A percentile compares a stretch with the other conserved stretches of the same genome.
Conservation (phyloP, 2,797 vertebrate species). For the Cossypha heuglini region DNA sequence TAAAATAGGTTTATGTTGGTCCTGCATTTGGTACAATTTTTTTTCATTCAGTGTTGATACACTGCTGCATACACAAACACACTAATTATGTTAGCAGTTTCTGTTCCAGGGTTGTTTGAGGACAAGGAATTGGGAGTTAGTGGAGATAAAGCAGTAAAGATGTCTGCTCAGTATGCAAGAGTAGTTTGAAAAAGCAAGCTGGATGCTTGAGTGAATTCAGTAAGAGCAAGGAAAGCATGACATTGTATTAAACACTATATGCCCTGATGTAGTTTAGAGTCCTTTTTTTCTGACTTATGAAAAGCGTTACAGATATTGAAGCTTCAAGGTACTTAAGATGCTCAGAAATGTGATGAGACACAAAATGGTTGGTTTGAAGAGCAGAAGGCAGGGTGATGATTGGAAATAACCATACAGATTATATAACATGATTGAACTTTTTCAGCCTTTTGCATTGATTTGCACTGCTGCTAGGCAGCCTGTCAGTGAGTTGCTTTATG, state of each 20-base stretch:
- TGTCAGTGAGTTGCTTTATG: neutral
- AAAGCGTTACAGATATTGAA: neutral
- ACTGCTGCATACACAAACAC: neutral
- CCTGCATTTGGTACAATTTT: neutral
- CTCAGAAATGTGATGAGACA: neutral
- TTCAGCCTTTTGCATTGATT: neutral
- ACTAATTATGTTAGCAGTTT: neutral
- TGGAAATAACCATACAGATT: neutral
- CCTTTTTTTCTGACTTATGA: neutral
- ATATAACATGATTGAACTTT: neutral
- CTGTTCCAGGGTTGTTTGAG: slow-evolving; percentile 53
- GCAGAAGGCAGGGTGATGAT: neutral
- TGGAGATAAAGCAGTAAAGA: neutral
- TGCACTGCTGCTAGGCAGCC: neutral
- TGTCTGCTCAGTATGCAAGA: slow-evolving; percentile 51
- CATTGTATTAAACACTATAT: neutral
- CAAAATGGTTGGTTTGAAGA: neutral
- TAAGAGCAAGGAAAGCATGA: neutral
- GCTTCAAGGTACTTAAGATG: neutral
- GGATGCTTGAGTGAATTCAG: slow-evolving; percentile 34
- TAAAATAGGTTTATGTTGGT: neutral
- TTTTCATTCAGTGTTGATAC: neutral
- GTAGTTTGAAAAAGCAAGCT: slow-evolving; percentile 27
- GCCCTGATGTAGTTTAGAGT: neutral
- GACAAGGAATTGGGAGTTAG: slow-evolving; percentile 3